Evolutionary conservation across 2,888 invertebrate genomes (phyloP).

Genomic region (Petrolisthes cinctipes): DNA sequence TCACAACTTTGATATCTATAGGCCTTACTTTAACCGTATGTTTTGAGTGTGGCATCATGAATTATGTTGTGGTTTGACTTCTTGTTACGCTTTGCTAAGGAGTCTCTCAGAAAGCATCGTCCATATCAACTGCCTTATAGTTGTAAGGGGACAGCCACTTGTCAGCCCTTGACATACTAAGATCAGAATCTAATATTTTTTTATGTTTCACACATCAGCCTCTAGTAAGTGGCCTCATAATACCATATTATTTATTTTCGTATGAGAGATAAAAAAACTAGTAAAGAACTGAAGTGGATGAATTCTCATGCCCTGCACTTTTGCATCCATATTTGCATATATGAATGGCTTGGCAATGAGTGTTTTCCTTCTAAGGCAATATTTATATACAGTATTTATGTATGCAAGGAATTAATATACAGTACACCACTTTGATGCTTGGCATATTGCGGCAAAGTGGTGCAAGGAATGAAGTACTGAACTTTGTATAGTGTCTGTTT

Average conservation of each 20-base stretch:
- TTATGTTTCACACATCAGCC: neutral
- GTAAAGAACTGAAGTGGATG: neutral
- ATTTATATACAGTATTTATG: neutral
- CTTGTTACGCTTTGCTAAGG: neutral
- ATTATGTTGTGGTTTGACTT: neutral
- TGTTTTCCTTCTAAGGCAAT: slow-evolving; percentile 20
- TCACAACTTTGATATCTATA: neutral
- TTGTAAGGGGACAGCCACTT: slow-evolving; percentile 5
- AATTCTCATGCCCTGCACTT: slow-evolving; percentile 15
- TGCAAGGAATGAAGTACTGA: no score
- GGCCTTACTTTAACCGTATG: neutral
- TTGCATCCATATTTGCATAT: slow-evolving; percentile 3
- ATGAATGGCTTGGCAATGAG: slow-evolving; percentile 34
- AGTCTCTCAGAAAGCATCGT: neutral
- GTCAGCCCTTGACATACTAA: neutral
- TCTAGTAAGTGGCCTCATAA: no score
- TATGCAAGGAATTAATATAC: no score
- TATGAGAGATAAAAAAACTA: no score
- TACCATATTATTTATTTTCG: no score
- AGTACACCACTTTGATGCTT: no score
- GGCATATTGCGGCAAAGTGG: no score
- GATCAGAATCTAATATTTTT: neutral
- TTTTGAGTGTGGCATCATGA: neutral
- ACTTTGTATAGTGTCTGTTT: no score
- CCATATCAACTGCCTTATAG: neutral